Evolutionary conservation across 2,113 vertebrate genomes (phyloP), one percentile per base, ranked within the genome.

Genomic region (Origma solitaria): DNA sequence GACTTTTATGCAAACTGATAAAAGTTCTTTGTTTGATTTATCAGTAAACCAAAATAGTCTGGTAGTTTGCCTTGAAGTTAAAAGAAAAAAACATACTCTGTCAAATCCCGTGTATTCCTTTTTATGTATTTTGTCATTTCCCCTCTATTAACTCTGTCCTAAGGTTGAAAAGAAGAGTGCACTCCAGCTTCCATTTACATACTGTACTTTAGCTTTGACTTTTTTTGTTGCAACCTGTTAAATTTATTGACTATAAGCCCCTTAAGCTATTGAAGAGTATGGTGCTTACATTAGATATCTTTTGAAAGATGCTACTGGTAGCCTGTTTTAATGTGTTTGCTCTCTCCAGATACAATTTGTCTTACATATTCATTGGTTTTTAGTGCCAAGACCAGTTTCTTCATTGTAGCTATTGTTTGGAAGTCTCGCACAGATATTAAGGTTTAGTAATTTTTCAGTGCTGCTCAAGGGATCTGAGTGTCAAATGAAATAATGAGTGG

Each of bases 221-320:
- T 92, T 83, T 95, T 92, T 95, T 66, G 89, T 88, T 93, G 56
- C 70, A 97, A 92, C 94, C 96, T 97, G 80, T 96, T 97, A 96
- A 97, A 97, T 98, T 97, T 97, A 97, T 96, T 97, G 96, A 95
- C 93, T 97, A 22, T 91, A 96, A 96, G 56, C 86, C 95, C 95
- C 95, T 94, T 96, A 85, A 96, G 95, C 95, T 96, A 94, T 69
- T 90, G 76, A 95, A 94, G 84, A 92, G 53, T 73, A 65, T 80
- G 65, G 31, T 16, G 64, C 77, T 96, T 93, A 94, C 76, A 75
- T 42, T 96, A 82, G 95, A 95, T 95, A 93, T 96, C 86, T 96
- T 97, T 94, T 97, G 92, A 96, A 96, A 96, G 96, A 97, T 56
- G 31, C 21, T 80, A 77, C 86, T 90, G 87, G 82, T 96, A 87